Evolutionary conservation across 2,888 invertebrate species (phyloP), one percentile per base, ranked within the genome.

Genomic region (Mystacides longicornis): DNA sequence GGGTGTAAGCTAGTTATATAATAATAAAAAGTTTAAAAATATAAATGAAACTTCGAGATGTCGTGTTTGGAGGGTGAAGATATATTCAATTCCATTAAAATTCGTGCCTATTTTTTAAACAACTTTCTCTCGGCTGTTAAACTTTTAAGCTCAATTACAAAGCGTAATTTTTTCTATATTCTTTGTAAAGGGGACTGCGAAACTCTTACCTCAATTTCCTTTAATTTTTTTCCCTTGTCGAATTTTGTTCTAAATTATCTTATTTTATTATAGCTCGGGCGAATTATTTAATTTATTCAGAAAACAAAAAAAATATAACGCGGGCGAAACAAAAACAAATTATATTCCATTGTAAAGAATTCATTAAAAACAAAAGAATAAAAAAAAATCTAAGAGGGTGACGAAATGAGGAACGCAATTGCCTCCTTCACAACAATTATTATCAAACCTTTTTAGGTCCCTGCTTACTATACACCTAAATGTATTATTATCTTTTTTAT

Each of bases 141-240:
- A 37, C 37, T 37, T 37, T 37, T 37, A 37, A 37, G 37, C 37
- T 37, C 37, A 37, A 37, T 37, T 37, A 37, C 37, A 37, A 37
- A 16, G 16, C n/a, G 14, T 7, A 7, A n/a, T 37, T 27, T 37
- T 37, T 37, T 37, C 37, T 37, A n/a, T 16, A 7, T 3, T 37
- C 16, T 11, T 27, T 27, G 27, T 16, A 37, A 37, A 37, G 37
- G 37, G 37, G 37, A 37, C 37, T n/a, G n/a, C n/a, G n/a, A n/a
- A n/a, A n/a, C n/a, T n/a, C n/a, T n/a, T n/a, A n/a, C n/a, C n/a
- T n/a, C n/a, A 37, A 37, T n/a, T 37, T 3, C 16, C 37, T 37
- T 14, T 3, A 37, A 37, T 37, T n/a, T 37, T 37, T 37, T 37
- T 37, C 37, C 37, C 37, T 37, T 37, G 37, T 37, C 14, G 14